Conservation (phyloP, 2,888 invertebrate species). For the Alviniconcha strummeri region DNA sequence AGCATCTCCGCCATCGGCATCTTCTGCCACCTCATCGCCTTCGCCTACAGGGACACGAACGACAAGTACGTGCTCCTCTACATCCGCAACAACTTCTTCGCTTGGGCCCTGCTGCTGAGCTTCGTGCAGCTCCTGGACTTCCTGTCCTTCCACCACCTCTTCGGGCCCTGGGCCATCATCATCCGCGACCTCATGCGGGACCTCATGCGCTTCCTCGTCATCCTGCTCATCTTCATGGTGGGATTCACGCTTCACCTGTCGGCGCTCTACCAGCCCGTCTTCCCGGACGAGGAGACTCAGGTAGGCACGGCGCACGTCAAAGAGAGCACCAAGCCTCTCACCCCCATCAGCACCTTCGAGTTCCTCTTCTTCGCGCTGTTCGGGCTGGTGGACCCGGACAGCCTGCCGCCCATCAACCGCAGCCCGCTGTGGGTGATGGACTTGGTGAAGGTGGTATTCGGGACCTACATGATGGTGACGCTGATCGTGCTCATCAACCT, state of each 20-base stretch:
- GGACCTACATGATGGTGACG: conserved; percentile 97
- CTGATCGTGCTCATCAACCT: conserved; percentile 98
- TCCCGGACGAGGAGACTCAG: conserved; percentile 47
- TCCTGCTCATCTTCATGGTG: conserved; percentile 97
- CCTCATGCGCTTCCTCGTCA: conserved; percentile 96
- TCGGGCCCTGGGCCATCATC: conserved; percentile 99
- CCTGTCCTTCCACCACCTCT: conserved; percentile 98
- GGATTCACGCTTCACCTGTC: conserved; percentile 95
- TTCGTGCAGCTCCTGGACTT: conserved; percentile 97
- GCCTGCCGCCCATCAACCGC: conserved; percentile 76
- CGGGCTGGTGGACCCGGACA: conserved; percentile 86
- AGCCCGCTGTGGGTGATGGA: conserved; percentile 74
- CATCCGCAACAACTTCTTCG: conserved; percentile 97
- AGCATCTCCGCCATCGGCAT: conserved; percentile 82
- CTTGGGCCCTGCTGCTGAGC: conserved; percentile 93
- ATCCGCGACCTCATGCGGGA: conserved; percentile 86
- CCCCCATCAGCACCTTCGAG: conserved; percentile 88
- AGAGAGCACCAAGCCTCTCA: conserved; percentile 45
- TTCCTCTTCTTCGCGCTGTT: conserved; percentile 98
- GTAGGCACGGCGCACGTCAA: conserved; percentile 57
- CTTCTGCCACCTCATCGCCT: conserved; percentile 85
- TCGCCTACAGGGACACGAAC: conserved; percentile 62
- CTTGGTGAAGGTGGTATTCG: conserved; percentile 83
- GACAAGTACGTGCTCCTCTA: conserved; percentile 86
- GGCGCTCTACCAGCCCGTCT: conserved; percentile 91